Evolutionary conservation across 2,113 vertebrate genomes (phyloP), one percentile per base, ranked within the genome.

Genomic region (Bettongia penicillata): DNA sequence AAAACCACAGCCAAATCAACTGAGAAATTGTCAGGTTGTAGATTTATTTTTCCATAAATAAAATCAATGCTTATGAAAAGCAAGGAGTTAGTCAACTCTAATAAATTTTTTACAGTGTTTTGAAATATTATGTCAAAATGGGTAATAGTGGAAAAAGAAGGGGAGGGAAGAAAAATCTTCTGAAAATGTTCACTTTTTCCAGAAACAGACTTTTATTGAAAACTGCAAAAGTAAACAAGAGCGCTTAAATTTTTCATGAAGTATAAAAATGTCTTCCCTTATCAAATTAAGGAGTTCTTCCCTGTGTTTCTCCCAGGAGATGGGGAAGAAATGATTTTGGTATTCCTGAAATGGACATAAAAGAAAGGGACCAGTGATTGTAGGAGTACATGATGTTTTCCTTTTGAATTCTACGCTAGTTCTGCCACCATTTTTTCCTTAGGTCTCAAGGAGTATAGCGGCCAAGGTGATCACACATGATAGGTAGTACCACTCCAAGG

Each of bases 161-260:
- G 55, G 8, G 57, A 14, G 61, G 3, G 14, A 37, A 37, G 11
- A 37, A 77, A 9, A 77, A 68, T 68, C 11, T 68, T 12, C 53
- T 28, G 89, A 84, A 94, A 93, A 94, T 90, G 50, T 50, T 96
- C 3, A 8, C 52, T 92, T 95, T 91, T 93, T 93, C 95, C 91
- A 25, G 28, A 97, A 96, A 95, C 91, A 91, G 91, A 93, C 68
- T 97, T 96, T 97, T 68, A 68, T 14, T 37, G 19, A 93, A 94
- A 51, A 89, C 91, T 96, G 94, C 96, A 92, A 93, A 96, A 93
- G 94, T 28, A 68, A 68, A 68, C 31, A 68, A 68, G 22, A 61
- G 95, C 57, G 84, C 50, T 19, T 48, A 91, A 51, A 84, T 57
- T 95, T 96, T 96, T 90, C 89, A 43, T 57, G 49, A 68, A 47